Percentiles rank a stretch among this genome's conserved stretches.
phyloP scores from a whole-genome alignment of 2,888 invertebrate species.

The Leistus spinibarbis region DNA sequence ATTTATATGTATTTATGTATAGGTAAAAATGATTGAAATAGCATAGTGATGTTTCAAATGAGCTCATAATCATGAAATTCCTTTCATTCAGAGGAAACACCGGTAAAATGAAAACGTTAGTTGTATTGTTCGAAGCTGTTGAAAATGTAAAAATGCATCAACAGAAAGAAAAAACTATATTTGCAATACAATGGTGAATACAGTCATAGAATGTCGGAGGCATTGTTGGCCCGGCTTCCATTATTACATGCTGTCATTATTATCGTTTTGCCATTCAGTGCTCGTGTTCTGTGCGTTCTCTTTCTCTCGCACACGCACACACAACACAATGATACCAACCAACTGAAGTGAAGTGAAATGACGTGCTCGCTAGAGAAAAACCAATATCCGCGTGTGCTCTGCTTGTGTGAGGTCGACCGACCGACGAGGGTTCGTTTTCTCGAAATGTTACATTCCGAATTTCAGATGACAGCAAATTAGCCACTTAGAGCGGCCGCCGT shows the following conservation, averaged over 20 bases:
- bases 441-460: slow-evolving; percentile 50
- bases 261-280: slow-evolving; percentile 6
- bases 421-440: not conserved
- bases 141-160: not conserved
- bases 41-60: no score
- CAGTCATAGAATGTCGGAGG: not conserved
- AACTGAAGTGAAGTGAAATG: not conserved
- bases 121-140: not conserved
- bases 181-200: slow-evolving; percentile 11
- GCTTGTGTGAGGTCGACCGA: slow-evolving; percentile 38
- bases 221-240: slow-evolving; percentile 6
- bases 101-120: not conserved
- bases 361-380: slow-evolving; percentile 19
- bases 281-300: not conserved
- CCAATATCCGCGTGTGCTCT: slow-evolving; percentile 50
- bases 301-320: no score
- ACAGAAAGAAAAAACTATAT: not conserved
- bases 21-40: no score
- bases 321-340: not conserved
- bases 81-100: not conserved
- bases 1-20: no score
- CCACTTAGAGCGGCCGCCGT: slow-evolving; percentile 48
- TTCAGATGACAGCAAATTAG: slow-evolving; percentile 55
- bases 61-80: not conserved
- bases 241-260: slow-evolving; percentile 22